A percentile compares a stretch with the other conserved stretches of the same genome.
Conservation (phyloP, 2,113 vertebrate genomes). For the Arvicanthis niloticus region DNA sequence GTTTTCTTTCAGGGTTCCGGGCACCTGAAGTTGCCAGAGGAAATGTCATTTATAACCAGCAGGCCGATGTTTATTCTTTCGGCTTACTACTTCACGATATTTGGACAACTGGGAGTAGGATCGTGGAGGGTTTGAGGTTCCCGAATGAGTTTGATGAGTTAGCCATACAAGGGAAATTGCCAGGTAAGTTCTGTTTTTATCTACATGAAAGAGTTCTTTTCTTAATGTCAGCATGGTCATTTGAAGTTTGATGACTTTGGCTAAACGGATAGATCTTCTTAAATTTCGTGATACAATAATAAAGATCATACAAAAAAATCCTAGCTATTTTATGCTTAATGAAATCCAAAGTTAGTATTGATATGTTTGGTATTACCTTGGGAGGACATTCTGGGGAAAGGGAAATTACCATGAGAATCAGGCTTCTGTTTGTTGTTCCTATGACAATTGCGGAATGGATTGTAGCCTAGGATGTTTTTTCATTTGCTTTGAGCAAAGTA, state of each 20-base stretch:
- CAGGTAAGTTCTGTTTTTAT: constrained; percentile 88
- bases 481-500: constrained; percentile 51
- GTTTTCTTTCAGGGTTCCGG: constrained; percentile 91
- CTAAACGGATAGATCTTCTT: neutral
- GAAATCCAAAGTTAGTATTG: neutral
- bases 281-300: neutral
- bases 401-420: neutral
- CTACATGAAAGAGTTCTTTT: neutral
- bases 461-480: constrained; percentile 11
- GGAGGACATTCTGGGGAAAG: neutral
- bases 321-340: neutral
- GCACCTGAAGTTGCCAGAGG: constrained; percentile 97
- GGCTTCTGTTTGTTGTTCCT: neutral
- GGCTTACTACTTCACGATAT: constrained; percentile 98
- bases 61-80: constrained; percentile 97
- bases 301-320: neutral
- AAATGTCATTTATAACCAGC: constrained; percentile 97
- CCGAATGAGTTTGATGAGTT: constrained; percentile 99
- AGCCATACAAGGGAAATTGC: constrained; percentile 95
- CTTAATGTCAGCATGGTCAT: neutral
- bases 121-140: constrained; percentile 97
- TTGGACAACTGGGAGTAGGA: constrained; percentile 94
- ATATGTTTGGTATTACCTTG: neutral
- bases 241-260: neutral
- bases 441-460: neutral